Conservation (phyloP, 1,140 invertebrate species). For the roundworm (Caenorhabditis elegans) region DNA sequence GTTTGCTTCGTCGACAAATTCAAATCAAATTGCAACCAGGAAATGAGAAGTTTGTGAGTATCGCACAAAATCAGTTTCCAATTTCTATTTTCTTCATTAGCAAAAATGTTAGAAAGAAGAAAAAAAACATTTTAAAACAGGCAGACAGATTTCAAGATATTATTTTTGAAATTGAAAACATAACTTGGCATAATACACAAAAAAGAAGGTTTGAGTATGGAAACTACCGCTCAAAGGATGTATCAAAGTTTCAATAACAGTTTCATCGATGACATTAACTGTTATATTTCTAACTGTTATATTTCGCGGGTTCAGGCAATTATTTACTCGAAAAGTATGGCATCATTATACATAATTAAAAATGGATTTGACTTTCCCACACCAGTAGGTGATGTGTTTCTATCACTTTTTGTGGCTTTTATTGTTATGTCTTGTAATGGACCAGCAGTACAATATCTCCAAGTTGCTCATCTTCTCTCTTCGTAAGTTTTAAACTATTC, state of each 20-base stretch:
- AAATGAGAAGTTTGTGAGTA: not conserved
- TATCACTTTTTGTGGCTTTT: not conserved
- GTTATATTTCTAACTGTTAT: not conserved
- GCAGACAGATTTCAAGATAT: not conserved
- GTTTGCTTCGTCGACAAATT: not conserved
- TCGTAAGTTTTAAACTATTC: not conserved
- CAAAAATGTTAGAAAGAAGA: not conserved
- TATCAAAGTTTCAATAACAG: not conserved
- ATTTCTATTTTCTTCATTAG: not conserved
- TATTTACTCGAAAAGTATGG: not conserved
- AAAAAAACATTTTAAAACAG: not conserved
- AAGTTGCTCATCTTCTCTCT: not conserved
- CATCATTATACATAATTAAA: not conserved
- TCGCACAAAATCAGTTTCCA: not conserved
- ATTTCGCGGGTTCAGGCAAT: not conserved
- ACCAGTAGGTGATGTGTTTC: not conserved
- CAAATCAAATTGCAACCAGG: slow-evolving; percentile 9
- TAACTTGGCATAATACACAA: not conserved
- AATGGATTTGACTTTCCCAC: not conserved
- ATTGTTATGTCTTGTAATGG: not conserved
- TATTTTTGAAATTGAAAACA: not conserved
- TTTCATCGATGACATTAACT: not conserved
- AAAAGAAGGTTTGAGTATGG: not conserved
- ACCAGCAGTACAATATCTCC: not conserved
- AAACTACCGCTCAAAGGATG: not conserved